Conservation (phyloP, 2,797 vertebrate genomes). For the Poecilia gillii region DNA sequence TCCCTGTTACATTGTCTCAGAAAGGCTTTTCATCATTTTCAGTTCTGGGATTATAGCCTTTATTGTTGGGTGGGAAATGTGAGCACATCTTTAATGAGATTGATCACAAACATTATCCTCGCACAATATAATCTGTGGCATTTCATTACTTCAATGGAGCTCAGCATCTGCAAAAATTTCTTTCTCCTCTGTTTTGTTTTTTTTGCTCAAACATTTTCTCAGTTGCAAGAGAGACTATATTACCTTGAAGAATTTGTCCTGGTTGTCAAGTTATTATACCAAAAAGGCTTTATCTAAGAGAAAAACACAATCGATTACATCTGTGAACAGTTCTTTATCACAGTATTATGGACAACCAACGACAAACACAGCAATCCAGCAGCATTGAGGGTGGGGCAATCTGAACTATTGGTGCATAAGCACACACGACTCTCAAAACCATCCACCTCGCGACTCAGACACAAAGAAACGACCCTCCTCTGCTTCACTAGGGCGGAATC, state of each 20-base stretch:
- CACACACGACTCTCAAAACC: neutral
- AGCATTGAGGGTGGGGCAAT: neutral
- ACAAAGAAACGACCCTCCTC: neutral
- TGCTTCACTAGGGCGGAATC: neutral
- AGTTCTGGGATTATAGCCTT: slow-evolving; percentile 5
- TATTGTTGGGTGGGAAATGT: slow-evolving; percentile 23
- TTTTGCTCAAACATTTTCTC: slow-evolving; percentile 13
- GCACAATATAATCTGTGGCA: slow-evolving; percentile 9
- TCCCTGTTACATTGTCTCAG: neutral
- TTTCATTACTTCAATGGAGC: slow-evolving; percentile 22
- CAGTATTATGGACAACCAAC: neutral
- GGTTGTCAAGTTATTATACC: neutral
- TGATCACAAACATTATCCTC: slow-evolving; percentile 19
- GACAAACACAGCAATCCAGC: neutral
- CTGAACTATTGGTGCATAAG: neutral
- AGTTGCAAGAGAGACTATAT: neutral
- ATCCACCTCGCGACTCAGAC: neutral
- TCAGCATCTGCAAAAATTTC: slow-evolving; percentile 5
- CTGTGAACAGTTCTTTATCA: neutral
- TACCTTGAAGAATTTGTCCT: slow-evolving; percentile 7
- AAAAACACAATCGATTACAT: neutral
- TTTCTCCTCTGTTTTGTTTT: neutral
- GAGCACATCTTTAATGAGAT: slow-evolving; percentile 23
- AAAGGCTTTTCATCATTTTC: slow-evolving; percentile 6
- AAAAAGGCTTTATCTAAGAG: neutral